Percentiles rank a stretch among this genome's conserved stretches.
These are phyloP conservation scores for Micromussa lordhowensis DNA, from an alignment of 92 coral and sea anemone species.

Conservation along the genomic window DNA sequence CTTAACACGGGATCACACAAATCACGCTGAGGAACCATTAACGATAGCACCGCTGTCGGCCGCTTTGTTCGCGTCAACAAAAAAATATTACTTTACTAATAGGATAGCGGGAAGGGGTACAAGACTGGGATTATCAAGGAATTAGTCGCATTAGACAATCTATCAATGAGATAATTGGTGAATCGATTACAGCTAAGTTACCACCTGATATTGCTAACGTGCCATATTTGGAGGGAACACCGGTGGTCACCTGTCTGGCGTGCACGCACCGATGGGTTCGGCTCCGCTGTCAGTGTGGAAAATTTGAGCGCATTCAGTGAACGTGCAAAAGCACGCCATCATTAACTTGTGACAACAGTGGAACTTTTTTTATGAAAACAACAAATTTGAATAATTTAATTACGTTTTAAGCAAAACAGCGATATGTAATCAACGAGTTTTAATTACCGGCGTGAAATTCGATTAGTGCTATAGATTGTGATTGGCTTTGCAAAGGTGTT, in stretches of 20 bases:
- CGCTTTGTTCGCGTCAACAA: constrained; percentile 67
- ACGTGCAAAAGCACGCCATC: constrained; percentile 32
- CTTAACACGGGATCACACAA: constrained; percentile 73
- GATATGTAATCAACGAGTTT: constrained; percentile 82
- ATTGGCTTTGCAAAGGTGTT: constrained; percentile 60
- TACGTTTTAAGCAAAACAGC: constrained; percentile 73
- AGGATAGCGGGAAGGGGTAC: constrained; percentile 76
- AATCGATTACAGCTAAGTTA: constrained; percentile 68
- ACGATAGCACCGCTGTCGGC: constrained; percentile 72
- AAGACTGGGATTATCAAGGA: constrained; percentile 81
- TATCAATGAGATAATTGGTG: constrained; percentile 92
- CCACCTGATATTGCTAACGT: constrained; percentile 48
- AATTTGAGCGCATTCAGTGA: not conserved
- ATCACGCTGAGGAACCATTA: constrained; percentile 35
- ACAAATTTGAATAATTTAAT: constrained; percentile 87
- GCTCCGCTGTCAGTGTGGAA: not conserved
- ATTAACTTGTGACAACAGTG: constrained; percentile 62
- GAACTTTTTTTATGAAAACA: constrained; percentile 65
- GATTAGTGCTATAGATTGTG: constrained; percentile 59
- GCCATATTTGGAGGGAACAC: constrained; percentile 45
- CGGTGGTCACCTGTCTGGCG: constrained; percentile 53
- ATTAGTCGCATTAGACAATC: constrained; percentile 90
- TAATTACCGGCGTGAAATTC: constrained; percentile 74
- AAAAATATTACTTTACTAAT: constrained; percentile 75
- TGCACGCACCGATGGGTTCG: constrained; percentile 14